Conservation (phyloP, 2,797 vertebrate species). For the Leucoraja ocellata region DNA sequence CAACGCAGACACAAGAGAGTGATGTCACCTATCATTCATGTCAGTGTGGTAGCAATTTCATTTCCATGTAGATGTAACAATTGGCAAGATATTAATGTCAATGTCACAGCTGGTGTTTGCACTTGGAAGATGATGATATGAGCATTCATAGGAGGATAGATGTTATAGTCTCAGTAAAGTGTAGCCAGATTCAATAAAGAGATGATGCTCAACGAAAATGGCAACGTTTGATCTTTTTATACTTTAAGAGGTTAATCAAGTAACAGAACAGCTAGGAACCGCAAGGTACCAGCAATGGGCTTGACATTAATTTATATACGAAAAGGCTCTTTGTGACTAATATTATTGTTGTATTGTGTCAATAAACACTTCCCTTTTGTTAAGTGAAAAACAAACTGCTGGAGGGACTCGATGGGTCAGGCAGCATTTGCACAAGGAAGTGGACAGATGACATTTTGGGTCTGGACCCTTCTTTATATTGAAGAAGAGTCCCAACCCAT, state of each 20-base stretch:
- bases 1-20: not conserved
- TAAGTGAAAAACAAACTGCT: no score
- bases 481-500: no score
- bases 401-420: no score
- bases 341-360: not conserved
- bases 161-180: not conserved
- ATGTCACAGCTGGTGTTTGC: constrained; percentile 9
- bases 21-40: constrained; percentile 17
- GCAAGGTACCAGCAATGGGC: not conserved
- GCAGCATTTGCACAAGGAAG: no score
- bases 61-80: constrained; percentile 13
- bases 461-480: no score
- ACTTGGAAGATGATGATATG: not conserved
- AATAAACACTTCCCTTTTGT: not conserved
- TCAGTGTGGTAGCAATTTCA: constrained; percentile 16
- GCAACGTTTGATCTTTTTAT: not conserved
- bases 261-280: not conserved
- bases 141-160: constrained; percentile 3
- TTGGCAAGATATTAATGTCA: constrained; percentile 28
- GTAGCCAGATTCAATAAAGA: not conserved
- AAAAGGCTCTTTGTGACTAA: not conserved
- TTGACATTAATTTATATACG: not conserved
- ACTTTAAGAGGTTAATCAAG: not conserved
- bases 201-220: not conserved
- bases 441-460: no score